A percentile compares a stretch with the other conserved stretches of the same genome.
Evolutionary conservation across 2,888 invertebrate genomes (phyloP).

Genomic region (Euphydryas editha): DNA sequence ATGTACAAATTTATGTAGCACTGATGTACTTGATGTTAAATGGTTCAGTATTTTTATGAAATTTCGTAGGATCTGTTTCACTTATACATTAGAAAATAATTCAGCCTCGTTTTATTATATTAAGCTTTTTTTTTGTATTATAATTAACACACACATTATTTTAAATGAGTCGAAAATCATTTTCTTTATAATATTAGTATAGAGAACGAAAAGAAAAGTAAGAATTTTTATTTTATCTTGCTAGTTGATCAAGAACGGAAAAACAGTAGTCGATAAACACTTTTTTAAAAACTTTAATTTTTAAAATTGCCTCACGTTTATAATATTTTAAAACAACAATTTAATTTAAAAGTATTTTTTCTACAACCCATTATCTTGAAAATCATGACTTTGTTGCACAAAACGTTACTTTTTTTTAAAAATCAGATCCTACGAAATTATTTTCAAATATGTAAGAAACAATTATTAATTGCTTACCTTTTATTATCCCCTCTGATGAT

Average conservation of each 20-base stretch:
- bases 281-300: no score
- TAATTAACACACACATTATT: no score
- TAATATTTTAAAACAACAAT: no score
- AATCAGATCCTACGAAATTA: conserved; percentile 36
- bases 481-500: conserved; percentile 31
- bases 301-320: no score
- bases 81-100: background rate
- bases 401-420: background rate
- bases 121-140: background rate
- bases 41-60: conserved; percentile 39
- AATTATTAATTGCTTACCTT: conserved; percentile 27
- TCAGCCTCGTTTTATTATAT: background rate
- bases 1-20: conserved; percentile 61
- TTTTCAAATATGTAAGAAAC: conserved; percentile 36
- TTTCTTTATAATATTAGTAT: no score
- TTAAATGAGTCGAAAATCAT: no score
- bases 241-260: no score
- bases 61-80: conserved; percentile 36
- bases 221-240: no score
- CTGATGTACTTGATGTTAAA: conserved; percentile 49
- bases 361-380: background rate
- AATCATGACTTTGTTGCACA: conserved; percentile 3
- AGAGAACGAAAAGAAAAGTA: no score
- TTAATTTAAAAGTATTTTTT: background rate
- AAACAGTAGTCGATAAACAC: no score